phyloP scores from a whole-genome alignment of 2,888 invertebrate species.

The Epirrhoe tristata region DNA sequence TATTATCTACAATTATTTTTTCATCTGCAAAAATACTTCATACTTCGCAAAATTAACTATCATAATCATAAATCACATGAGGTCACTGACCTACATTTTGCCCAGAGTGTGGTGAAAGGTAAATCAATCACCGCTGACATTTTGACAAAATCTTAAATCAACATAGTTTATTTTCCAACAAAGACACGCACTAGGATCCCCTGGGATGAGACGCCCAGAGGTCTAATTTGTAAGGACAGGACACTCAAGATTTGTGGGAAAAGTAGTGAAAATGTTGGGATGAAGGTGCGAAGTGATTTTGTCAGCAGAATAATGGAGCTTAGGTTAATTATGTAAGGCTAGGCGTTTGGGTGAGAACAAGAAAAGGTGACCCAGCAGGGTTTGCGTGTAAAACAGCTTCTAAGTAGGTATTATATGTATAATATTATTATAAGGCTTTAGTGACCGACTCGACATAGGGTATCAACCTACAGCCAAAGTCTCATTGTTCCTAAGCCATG shows the following conservation, averaged over 20 bases:
- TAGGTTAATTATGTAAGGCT: not conserved
- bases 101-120: not conserved
- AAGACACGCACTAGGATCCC: not conserved
- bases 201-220: not conserved
- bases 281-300: constrained; percentile 6
- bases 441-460: no score
- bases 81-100: no score
- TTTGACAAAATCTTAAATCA: not conserved
- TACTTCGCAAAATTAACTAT: no score
- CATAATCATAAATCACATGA: no score
- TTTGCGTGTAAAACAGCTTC: no score
- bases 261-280: not conserved
- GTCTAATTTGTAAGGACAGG: constrained; percentile 14
- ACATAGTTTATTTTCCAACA: not conserved
- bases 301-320: not conserved
- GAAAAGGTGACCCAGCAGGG: no score
- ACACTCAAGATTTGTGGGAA: constrained; percentile 6
- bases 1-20: no score
- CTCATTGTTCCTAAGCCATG: no score
- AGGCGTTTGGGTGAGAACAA: not conserved
- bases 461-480: no score
- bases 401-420: no score
- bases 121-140: not conserved
- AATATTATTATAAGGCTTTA: no score
- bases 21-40: no score